A percentile compares a stretch with the other conserved stretches of the same genome.
phyloP scores from a whole-genome alignment of 1,140 invertebrate genomes.

The Ceratosolen solmsi region DNA sequence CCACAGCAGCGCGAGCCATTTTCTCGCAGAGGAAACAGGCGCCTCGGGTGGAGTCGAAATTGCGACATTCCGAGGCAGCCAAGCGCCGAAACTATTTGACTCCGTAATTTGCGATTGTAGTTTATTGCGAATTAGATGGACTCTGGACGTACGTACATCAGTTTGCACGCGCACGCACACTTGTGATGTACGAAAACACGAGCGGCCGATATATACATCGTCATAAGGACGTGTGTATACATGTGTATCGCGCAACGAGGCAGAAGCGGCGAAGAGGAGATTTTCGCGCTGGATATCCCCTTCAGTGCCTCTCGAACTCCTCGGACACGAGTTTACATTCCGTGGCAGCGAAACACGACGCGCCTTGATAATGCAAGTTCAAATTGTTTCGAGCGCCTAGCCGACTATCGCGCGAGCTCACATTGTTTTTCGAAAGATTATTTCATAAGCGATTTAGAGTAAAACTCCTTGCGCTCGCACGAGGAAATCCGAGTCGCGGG shows the following conservation, averaged over 20 bases:
- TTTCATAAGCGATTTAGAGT: conserved; percentile 22
- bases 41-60: conserved; percentile 67
- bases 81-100: conserved; percentile 73
- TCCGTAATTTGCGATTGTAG: conserved; percentile 75
- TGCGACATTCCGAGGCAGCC: conserved; percentile 73
- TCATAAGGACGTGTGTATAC: too few relatives aligned
- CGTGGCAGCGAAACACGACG: conserved; percentile 27
- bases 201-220: too few relatives aligned
- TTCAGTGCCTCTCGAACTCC: neutral
- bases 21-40: neutral
- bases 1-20: neutral
- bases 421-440: conserved; percentile 31
- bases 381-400: conserved; percentile 29
- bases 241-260: neutral
- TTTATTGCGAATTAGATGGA: conserved; percentile 71
- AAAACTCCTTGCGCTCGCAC: conserved; percentile 7
- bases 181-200: too few relatives aligned
- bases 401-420: neutral
- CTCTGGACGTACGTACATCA: conserved; percentile 53
- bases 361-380: conserved; percentile 44
- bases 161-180: conserved; percentile 4
- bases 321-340: conserved; percentile 46
- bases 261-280: conserved; percentile 25
- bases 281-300: conserved; percentile 21
- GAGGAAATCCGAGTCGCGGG: neutral